Conservation (phyloP, 2,888 invertebrate species). For the Zygothrica quintamaculata region DNA sequence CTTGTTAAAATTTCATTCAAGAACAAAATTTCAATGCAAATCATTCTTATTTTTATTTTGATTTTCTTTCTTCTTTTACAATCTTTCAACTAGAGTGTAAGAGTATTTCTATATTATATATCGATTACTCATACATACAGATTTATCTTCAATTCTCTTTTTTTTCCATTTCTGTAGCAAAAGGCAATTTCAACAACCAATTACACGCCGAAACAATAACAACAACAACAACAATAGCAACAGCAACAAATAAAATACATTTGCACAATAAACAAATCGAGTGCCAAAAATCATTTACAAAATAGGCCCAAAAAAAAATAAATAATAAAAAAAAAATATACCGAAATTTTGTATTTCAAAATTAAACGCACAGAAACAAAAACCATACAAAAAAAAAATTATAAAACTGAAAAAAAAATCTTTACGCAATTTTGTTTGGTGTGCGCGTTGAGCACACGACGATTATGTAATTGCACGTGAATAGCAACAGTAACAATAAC, state of each 20-base stretch:
- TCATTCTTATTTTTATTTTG: too few species aligned
- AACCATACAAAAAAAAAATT: conserved; percentile 16
- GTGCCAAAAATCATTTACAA: conserved; percentile 54
- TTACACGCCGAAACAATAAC: conserved; percentile 16
- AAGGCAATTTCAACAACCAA: conserved; percentile 15
- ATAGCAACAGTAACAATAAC: conserved; percentile 41
- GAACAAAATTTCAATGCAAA: too few species aligned
- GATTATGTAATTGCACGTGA: conserved; percentile 64
- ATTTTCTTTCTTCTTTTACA: too few species aligned
- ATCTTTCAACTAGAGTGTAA: too few species aligned
- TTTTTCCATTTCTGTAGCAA: too few species aligned
- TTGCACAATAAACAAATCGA: conserved; percentile 48
- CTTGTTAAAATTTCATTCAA: too few species aligned
- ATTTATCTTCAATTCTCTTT: too few species aligned
- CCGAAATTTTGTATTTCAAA: conserved; percentile 46
- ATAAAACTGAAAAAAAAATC: conserved; percentile 32
- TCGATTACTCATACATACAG: too few species aligned
- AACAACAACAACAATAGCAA: too few species aligned
- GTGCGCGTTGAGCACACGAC: conserved; percentile 20
- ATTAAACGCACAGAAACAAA: conserved; percentile 47
- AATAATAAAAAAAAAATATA: conserved; percentile 23
- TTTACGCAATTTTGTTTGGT: conserved; percentile 50
- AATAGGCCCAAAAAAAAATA: conserved; percentile 25
- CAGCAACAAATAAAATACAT: conserved; percentile 22
- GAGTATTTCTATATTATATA: too few species aligned